phyloP scores from a whole-genome alignment of 2,888 invertebrate species.

The Lutraria lutraria region DNA sequence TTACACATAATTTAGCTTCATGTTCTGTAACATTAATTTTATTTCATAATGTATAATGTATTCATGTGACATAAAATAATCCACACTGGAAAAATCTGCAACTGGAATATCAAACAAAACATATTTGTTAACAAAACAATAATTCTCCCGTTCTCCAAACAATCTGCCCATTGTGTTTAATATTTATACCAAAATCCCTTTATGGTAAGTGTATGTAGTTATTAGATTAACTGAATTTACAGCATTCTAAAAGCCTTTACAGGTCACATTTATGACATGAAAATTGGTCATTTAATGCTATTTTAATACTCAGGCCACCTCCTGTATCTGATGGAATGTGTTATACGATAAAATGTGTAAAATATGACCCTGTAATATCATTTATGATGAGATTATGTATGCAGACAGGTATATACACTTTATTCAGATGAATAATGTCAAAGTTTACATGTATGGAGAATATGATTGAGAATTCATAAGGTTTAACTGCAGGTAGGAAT shows the following conservation, averaged over 20 bases:
- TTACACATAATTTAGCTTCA: no score
- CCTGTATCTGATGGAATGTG: background rate
- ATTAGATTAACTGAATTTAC: background rate
- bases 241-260: background rate
- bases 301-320: constrained; percentile 2
- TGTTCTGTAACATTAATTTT: no score
- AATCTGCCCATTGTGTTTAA: background rate
- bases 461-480: background rate
- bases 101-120: no score
- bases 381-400: constrained; percentile 5
- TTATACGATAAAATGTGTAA: constrained; percentile 11
- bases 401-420: constrained; percentile 12
- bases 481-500: no score
- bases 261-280: constrained; percentile 8
- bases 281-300: constrained; percentile 8
- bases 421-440: background rate
- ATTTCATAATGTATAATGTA: no score
- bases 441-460: background rate
- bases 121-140: no score
- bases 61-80: no score
- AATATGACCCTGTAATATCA: background rate
- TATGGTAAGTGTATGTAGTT: background rate
- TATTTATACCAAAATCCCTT: background rate
- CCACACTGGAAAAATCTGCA: no score
- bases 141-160: background rate